These are phyloP conservation scores for Microctonus brassicae DNA, from an alignment of 2,888 invertebrate genomes.

Conservation along the genomic window DNA sequence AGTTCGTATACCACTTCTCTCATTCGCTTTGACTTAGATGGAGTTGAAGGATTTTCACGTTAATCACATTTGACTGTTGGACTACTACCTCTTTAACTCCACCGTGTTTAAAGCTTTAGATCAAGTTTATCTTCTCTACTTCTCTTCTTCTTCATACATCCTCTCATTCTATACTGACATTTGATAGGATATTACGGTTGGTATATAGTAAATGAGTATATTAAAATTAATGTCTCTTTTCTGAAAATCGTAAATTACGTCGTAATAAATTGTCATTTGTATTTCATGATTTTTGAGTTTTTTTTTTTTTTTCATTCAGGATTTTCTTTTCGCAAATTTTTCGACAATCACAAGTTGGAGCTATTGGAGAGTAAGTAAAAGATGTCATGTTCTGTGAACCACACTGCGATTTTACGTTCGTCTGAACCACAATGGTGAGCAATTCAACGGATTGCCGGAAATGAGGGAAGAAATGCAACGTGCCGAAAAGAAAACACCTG, in stretches of 20 bases:
- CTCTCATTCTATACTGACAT: background rate
- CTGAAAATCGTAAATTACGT: too few species aligned
- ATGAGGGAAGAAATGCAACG: slow-evolving; percentile 36
- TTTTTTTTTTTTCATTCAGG: background rate
- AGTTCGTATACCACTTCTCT: slow-evolving; percentile 12
- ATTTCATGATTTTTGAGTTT: slow-evolving; percentile 7
- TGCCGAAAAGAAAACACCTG: slow-evolving; percentile 35
- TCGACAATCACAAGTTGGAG: slow-evolving; percentile 18
- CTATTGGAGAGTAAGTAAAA: slow-evolving; percentile 34
- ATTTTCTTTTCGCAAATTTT: background rate
- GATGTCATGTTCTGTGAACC: slow-evolving; percentile 36
- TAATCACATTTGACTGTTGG: slow-evolving; percentile 27
- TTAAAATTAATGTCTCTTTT: background rate
- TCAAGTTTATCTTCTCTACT: slow-evolving; percentile 18
- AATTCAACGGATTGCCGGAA: slow-evolving; percentile 45
- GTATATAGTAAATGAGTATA: background rate
- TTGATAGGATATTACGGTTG: background rate
- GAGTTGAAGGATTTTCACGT: slow-evolving; percentile 21
- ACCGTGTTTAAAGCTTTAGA: background rate
- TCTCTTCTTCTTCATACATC: background rate
- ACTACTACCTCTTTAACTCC: slow-evolving; percentile 10
- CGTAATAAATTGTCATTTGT: too few species aligned
- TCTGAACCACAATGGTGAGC: slow-evolving; percentile 41
- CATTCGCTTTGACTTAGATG: slow-evolving; percentile 16
- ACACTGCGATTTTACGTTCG: slow-evolving; percentile 42